These are phyloP conservation scores for Plectropomus leopardus DNA, from an alignment of 2,113 vertebrate species.

Conservation along the genomic window DNA sequence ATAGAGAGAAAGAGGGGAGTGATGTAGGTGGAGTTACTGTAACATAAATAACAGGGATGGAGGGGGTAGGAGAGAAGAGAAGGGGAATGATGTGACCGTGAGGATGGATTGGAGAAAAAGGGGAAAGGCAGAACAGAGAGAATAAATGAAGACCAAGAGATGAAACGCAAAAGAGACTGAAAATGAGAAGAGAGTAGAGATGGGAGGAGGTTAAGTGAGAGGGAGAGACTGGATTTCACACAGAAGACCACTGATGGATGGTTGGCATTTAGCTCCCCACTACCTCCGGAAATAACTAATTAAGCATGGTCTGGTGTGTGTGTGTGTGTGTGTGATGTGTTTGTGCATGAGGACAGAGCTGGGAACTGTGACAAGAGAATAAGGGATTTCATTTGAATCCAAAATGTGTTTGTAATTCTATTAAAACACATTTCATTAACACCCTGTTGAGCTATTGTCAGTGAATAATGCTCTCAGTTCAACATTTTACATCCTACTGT, in stretches of 20 bases:
- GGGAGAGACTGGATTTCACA: conserved; percentile 36
- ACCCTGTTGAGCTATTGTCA: not conserved
- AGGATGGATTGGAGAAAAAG: not conserved
- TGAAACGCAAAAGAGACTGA: not conserved
- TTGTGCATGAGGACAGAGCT: conserved; percentile 9
- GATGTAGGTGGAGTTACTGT: not conserved
- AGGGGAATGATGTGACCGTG: not conserved
- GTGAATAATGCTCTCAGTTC: not conserved
- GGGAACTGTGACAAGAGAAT: conserved; percentile 12
- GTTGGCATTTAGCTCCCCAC: conserved; percentile 76
- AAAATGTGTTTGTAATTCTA: conserved; percentile 20
- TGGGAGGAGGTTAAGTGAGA: conserved; percentile 25
- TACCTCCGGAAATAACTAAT: conserved; percentile 76
- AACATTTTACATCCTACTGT: not conserved
- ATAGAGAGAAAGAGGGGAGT: not conserved
- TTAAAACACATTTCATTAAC: not conserved
- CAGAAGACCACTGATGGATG: conserved; percentile 69
- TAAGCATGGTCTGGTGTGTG: conserved; percentile 61
- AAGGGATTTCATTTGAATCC: conserved; percentile 32
- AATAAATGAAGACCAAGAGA: conserved; percentile 18
- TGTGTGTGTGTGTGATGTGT: conserved; percentile 40
- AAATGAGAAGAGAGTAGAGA: conserved; percentile 26
- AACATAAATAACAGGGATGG: not conserved
- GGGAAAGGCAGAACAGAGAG: not conserved
- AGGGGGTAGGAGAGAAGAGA: not conserved